Base-by-base conservation (phyloP, 1,140 invertebrate species). In the Pogonomyrmex californicus region DNA sequence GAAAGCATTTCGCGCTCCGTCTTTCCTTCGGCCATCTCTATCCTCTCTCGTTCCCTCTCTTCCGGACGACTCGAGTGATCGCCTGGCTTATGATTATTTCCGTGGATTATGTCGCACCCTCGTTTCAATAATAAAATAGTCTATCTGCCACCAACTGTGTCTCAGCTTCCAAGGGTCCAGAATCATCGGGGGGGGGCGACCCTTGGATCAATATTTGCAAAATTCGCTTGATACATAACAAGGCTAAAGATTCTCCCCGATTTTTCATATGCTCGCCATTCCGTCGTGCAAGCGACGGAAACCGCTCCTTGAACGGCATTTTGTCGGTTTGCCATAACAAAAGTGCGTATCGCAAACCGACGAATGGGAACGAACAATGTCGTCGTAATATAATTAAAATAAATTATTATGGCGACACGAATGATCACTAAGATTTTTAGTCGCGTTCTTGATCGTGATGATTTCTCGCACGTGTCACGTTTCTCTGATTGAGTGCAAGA, bases 1-100 rank as follows among this genome's bases (percentile, higher is more conserved):
- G 58, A 70, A 89, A 51, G 33, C 41, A 56, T 58, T 86, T 86
- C 77, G 73, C 51, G 77, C 36, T 77, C 82, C n/a, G 36, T 79
- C 38, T 81, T 56, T 66, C 58, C 38, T n/a, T 71, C 56, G 12
- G 36, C 1, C 36, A 17, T 51, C 41, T n/a, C 38, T 33, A 30
- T 30, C 38, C 47, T 30, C 85, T 56, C 33, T 10, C 17, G 17
- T 6, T 49, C 17, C 30, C 68, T 44, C 81, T 65, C 71, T 36
- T 70, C 14, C 68, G 38, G 49, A 58, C 30, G 38, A 44, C 58
- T 73, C 12, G 41, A 73, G 23, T 12, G n/a, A 70, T 60, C 41
- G 54, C 23, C 12, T 41, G 23, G 33, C 66, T 73, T 47, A 60
- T 36, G n/a, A 36, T 60, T 44, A 81, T 83, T 73, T 47, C n/a